Base-by-base conservation (phyloP, 2,797 vertebrate species). In the Myiothlypis chrysogaster region DNA sequence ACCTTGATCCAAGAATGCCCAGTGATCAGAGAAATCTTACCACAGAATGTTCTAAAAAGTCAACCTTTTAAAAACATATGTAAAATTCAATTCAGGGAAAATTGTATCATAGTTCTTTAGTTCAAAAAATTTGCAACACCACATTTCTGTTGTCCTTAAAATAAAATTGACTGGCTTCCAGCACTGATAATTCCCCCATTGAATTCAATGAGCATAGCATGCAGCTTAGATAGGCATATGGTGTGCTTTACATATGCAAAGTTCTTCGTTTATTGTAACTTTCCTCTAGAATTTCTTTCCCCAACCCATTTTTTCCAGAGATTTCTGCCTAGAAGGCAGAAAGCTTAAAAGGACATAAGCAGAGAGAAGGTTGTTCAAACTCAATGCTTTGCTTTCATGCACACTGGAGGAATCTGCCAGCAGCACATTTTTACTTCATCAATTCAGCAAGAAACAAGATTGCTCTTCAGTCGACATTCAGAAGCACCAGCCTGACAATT, bases 401-500 rank as follows among this genome's bases (percentile, higher is more conserved):
- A 80, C n/a, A 64, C 44, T 82, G 65, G 93, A 90, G 72, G 92
- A 98, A 90, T 97, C 82, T 97, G 97, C 96, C 95, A 96, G 88
- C 95, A 88, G 91, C 16, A 98, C 97, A 97, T 83, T 98, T 98
- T 97, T 69, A 98, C 97, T 97, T 81, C 75, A 95, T 80, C 93
- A 95, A 47, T 92, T 92, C 81, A 96, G 83, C 89, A 66, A 94
- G 89, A 94, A 93, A 79, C 59, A 88, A 91, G 84, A 91, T 44
- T 91, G 87, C 93, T 92, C 94, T 95, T 95, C 89, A 95, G 46
- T 5, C 4, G 23, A 93, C 90, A 92, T 94, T 95, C 93, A 93
- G 72, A 73, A 87, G 82, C 78, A 95, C 57, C 61, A 87, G 68
- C 21, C 39, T 76, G 82, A 92, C 79, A 95, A 94, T 87, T 89